Conservation (phyloP, 2,113 vertebrate genomes). For the Callipepla squamata region DNA sequence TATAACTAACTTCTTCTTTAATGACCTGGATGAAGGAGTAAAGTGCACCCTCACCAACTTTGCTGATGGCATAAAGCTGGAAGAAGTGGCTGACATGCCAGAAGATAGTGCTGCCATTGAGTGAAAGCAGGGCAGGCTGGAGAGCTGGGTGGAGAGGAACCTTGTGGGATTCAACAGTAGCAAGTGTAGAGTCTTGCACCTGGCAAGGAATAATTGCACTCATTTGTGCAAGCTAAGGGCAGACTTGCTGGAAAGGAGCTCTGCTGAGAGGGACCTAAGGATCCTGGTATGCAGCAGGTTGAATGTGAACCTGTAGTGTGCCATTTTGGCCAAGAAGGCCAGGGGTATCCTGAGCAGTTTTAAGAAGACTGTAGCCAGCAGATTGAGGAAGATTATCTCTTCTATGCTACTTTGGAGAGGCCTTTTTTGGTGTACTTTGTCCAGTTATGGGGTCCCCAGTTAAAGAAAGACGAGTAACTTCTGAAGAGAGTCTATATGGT, state of each 20-base stretch:
- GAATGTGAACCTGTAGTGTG: background rate
- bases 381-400: background rate
- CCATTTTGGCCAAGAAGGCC: background rate
- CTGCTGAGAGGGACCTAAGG: background rate
- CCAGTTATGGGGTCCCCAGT: background rate
- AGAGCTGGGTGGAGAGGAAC: background rate
- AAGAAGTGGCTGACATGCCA: background rate
- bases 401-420: background rate
- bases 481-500: background rate
- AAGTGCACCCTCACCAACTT: background rate
- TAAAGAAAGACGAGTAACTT: background rate
- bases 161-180: background rate
- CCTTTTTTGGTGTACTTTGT: background rate
- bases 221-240: background rate
- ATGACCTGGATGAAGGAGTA: background rate
- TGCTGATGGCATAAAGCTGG: background rate
- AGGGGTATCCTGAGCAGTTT: background rate
- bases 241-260: background rate
- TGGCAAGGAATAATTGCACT: background rate
- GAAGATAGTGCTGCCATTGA: background rate
- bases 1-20: background rate
- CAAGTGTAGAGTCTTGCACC: background rate
- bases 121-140: background rate
- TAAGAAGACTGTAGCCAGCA: background rate
- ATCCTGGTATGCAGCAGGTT: background rate